Base-by-base conservation (phyloP, 2,113 vertebrate species). In the Cyanoderma ruficeps region DNA sequence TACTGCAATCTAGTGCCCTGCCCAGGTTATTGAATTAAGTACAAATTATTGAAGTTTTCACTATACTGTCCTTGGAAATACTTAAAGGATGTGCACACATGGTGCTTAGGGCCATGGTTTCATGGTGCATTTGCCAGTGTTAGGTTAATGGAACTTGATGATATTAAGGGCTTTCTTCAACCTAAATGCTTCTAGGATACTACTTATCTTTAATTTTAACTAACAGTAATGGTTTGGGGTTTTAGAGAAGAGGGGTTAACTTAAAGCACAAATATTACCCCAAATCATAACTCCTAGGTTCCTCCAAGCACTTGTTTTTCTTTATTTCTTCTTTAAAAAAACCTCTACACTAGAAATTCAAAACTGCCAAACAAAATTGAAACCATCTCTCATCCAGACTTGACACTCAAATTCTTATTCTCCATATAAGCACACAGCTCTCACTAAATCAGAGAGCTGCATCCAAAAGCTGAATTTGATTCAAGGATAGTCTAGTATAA, bases 191-290 rank as follows among this genome's bases (percentile, higher is more conserved):
- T 30, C 37, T n/a, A 44, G 5, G 24, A 47, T 47, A 84, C 19
- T 47, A 39, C 6, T 2, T 28, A 25, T 20, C 15, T 52, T 85
- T 56, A 39, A 68, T 23, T 83, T 87, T 77, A 81, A 18, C 57
- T 81, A 35, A 69, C 3, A 56, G 21, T 13, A 74, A 35, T 13
- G 6, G 4, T 13, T 78, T 82, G 8, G 4, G 8, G 12, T 25
- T 55, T 76, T 63, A 69, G 0, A 0, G 5, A 5, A 47, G 13
- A 47, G 13, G 6, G 3, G 7, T 47, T 83, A 59, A 83, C 3
- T 67, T 92, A 74, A 68, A 87, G 31, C 13, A 57, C 37, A 77
- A 77, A 52, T 60, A 56, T 17, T 65, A 37, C 55, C n/a, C 77
- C 7, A 53, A 87, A 68, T 35, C 8, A 2, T 52, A 87, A 56